Evolutionary conservation across 2,888 invertebrate genomes (phyloP), one percentile per base, ranked within the genome.

Genomic region (Megastigmus dorsalis): DNA sequence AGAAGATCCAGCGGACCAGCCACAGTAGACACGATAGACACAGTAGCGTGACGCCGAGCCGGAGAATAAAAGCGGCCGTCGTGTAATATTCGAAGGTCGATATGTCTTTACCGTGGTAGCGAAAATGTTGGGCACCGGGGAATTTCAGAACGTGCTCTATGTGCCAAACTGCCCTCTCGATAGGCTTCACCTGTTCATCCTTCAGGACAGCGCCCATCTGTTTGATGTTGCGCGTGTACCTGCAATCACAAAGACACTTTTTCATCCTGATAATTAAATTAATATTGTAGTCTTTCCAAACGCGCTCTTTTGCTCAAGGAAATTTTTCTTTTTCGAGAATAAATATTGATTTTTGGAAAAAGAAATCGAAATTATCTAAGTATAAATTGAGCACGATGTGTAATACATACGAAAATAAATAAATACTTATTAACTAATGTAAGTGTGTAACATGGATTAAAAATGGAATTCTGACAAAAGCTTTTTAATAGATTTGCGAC

Each of bases 91-190:
- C 79, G 9, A 81, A 18, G 62, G 67, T 77, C 4, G 82, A 80
- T 13, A 85, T 81, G 66, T 86, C 80, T 71, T 77, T 81, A 52
- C 84, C 84, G 67, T 82, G 79, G 75, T 87, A 87, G 63, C 77
- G 80, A 62, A 84, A 81, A 77, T 85, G 83, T 71, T 71, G 79
- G 33, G 84, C 81, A 59, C 80, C 78, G 4, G 85, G 80, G 81
- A 85, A 87, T 80, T 85, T 85, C 38, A 86, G 75, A 45, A 85
- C 82, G 77, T 87, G 87, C 62, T 86, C 84, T 30, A 87, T 78
- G 63, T 83, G 80, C 85, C 85, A 86, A 26, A 86, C 75, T 3
- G 83, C 84, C 63, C 77, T 83, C n/a, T 85, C 79, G 38, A 85
- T 83, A 2, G 86, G 85, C 50, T 83, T 84, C 30, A 84, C 77